Evolutionary conservation across 2,888 invertebrate genomes (phyloP).

Genomic region (Mesopsocus fuscifrons): DNA sequence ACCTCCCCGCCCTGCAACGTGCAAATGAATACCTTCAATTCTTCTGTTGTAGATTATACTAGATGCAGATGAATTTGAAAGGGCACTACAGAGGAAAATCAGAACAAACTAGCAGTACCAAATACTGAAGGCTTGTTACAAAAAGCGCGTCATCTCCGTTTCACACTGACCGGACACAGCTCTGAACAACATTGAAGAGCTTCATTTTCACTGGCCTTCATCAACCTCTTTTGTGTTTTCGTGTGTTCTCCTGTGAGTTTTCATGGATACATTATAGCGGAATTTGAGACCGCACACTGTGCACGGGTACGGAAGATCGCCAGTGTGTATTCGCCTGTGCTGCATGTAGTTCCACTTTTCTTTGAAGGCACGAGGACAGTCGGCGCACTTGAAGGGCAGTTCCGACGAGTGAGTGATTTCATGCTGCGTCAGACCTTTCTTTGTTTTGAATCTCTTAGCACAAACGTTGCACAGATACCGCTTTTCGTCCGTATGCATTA

Average conservation of each 20-base stretch:
- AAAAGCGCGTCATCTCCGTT: too few relatives aligned
- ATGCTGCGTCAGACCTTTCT: neutral
- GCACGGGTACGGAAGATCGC: neutral
- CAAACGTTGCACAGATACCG: neutral
- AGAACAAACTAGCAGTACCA: too few relatives aligned
- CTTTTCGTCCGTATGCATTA: neutral
- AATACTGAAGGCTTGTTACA: too few relatives aligned
- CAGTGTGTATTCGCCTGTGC: neutral
- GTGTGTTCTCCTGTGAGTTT: neutral
- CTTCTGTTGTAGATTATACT: too few relatives aligned
- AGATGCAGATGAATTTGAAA: too few relatives aligned
- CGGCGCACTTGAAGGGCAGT: neutral
- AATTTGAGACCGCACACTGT: neutral
- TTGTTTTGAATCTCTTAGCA: neutral
- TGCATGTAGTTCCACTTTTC: constrained; percentile 4
- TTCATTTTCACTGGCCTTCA: too few relatives aligned
- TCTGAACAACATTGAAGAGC: too few relatives aligned
- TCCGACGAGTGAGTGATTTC: neutral
- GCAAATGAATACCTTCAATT: too few relatives aligned
- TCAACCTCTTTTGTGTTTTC: too few relatives aligned
- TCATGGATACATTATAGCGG: constrained; percentile 1
- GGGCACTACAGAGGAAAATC: too few relatives aligned
- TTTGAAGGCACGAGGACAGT: neutral
- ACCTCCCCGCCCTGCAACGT: too few relatives aligned
- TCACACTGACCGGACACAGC: too few relatives aligned